phyloP scores from a whole-genome alignment of 2,888 invertebrate species.

The Dinocampus coccinellae region DNA sequence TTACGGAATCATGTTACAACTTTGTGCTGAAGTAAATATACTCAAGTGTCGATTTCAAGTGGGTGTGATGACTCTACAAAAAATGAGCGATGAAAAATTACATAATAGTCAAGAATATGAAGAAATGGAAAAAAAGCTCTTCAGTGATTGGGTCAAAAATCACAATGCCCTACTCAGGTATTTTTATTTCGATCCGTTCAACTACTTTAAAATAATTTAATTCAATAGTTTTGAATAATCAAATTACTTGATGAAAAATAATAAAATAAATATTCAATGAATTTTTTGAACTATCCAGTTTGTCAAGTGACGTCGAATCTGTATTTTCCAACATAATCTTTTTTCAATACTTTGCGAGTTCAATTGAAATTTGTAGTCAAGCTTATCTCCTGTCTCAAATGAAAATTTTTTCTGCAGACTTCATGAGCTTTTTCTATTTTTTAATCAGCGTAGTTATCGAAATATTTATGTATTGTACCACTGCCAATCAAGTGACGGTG shows the following conservation, averaged over 20 bases:
- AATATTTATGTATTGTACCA: neutral
- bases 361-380: neutral
- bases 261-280: too few species aligned
- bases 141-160: conserved; percentile 35
- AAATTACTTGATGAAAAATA: too few species aligned
- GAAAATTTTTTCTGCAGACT: neutral
- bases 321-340: neutral
- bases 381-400: neutral
- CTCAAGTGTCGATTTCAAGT: conserved; percentile 47
- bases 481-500: neutral
- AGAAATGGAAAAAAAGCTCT: conserved; percentile 23
- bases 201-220: too few species aligned
- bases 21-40: conserved; percentile 55
- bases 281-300: neutral
- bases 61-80: conserved; percentile 22
- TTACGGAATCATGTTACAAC: conserved; percentile 46
- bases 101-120: neutral
- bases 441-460: neutral
- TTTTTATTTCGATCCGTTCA: neutral
- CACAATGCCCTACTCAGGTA: conserved; percentile 39
- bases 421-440: neutral
- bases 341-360: too few species aligned
- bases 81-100: neutral
- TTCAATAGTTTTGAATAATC: too few species aligned
- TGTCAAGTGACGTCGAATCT: neutral